Percentiles rank a stretch among this genome's conserved stretches.
Conservation (phyloP, 2,888 invertebrate species). For the Cephus rjabovi region DNA sequence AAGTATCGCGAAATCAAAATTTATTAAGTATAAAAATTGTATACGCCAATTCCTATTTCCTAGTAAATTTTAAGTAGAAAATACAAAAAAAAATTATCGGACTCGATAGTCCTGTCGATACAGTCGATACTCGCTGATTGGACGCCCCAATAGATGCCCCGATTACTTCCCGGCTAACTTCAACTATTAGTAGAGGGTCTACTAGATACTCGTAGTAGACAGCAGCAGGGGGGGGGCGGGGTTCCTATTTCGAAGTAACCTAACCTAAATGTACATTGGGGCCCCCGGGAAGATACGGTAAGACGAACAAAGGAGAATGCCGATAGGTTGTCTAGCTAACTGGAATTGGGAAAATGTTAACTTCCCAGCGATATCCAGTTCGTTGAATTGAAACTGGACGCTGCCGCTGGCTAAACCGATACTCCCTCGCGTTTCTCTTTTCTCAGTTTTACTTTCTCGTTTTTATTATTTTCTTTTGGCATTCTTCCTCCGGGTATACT, state of each 20-base stretch:
- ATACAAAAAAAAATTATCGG: not conserved
- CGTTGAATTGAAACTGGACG: too few relatives aligned
- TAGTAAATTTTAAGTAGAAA: too few relatives aligned
- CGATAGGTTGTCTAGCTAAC: slow-evolving; percentile 28
- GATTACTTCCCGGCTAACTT: slow-evolving; percentile 45
- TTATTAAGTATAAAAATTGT: too few relatives aligned
- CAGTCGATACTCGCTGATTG: slow-evolving; percentile 38
- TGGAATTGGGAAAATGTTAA: slow-evolving; percentile 41
- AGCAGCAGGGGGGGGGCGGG: too few relatives aligned
- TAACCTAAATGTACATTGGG: not conserved
- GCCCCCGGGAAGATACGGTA: slow-evolving; percentile 15
- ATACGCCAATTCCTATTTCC: too few relatives aligned
- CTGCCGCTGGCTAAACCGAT: too few relatives aligned
- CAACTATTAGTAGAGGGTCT: slow-evolving; percentile 33
- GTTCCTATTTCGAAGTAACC: too few relatives aligned
- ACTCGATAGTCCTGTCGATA: not conserved
- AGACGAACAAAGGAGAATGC: slow-evolving; percentile 28
- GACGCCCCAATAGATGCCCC: slow-evolving; percentile 36
- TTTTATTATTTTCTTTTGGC: not conserved
- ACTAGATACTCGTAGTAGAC: too few relatives aligned
- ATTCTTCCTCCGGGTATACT: slow-evolving; percentile 11
- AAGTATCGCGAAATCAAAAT: too few relatives aligned
- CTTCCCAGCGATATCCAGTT: slow-evolving; percentile 27
- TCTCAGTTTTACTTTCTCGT: too few relatives aligned
- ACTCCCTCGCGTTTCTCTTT: too few relatives aligned